phyloP scores from a whole-genome alignment of 30 jellyfish, hydroid and myxozoan genomes.

The Catostylus mosaicus region DNA sequence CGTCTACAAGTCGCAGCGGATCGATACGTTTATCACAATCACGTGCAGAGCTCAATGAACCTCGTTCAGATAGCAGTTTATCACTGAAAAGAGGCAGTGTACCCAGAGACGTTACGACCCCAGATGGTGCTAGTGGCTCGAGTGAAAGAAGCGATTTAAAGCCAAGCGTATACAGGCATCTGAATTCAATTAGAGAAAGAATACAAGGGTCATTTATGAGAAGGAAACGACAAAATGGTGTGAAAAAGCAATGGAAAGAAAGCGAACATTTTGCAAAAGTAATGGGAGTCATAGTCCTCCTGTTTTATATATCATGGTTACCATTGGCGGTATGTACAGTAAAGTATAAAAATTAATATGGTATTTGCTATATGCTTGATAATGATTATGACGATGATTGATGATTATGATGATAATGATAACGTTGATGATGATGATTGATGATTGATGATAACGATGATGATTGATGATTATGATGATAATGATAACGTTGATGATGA shows the following conservation, averaged over 20 bases:
- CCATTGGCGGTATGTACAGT: slow-evolving; percentile 85
- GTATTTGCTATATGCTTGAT: too few relatives aligned
- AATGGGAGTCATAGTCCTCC: slow-evolving; percentile 86
- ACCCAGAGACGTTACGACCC: neutral
- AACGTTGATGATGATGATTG: too few relatives aligned
- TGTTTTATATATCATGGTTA: slow-evolving; percentile 75
- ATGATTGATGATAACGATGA: too few relatives aligned
- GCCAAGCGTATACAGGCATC: slow-evolving; percentile 31
- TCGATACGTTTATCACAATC: neutral
- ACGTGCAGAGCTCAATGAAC: neutral
- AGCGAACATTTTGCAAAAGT: slow-evolving; percentile 79
- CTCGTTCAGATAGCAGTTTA: neutral
- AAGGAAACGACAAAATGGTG: neutral
- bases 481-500: too few relatives aligned
- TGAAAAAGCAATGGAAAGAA: slow-evolving; percentile 62
- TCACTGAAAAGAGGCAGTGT: neutral
- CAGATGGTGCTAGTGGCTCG: neutral
- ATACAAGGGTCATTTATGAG: slow-evolving; percentile 12
- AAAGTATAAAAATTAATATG: too few relatives aligned
- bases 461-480: too few relatives aligned
- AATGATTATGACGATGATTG: too few relatives aligned
- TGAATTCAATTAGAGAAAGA: slow-evolving; percentile 30
- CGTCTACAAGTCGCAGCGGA: neutral
- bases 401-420: too few relatives aligned
- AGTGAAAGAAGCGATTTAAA: neutral